A percentile compares a stretch with the other conserved stretches of the same genome.
Evolutionary conservation across 37 sponge, comb jelly and placozoan genomes (phyloP).

Genomic region (Spongilla lacustris): DNA sequence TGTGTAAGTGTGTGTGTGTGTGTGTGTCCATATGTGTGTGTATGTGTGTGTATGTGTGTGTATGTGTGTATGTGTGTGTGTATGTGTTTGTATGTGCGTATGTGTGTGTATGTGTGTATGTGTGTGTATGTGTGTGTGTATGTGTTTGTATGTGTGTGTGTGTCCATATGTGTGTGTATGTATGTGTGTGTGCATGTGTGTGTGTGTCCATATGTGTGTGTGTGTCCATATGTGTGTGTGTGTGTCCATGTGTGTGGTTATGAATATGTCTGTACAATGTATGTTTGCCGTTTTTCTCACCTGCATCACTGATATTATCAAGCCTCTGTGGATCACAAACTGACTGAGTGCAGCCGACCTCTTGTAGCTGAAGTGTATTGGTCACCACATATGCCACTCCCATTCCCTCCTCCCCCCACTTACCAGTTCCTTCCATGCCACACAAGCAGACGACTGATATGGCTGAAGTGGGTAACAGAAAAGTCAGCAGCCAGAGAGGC

Average conservation of each 20-base stretch:
- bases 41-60: too few species aligned
- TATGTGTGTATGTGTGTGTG: neutral
- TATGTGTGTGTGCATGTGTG: too few species aligned
- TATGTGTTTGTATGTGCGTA: neutral
- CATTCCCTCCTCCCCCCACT: conserved; percentile 4
- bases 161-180: neutral
- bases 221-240: neutral
- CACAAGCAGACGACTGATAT: conserved; percentile 84
- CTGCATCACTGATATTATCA: conserved; percentile 98
- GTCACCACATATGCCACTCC: neutral
- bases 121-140: too few species aligned
- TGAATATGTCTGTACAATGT: neutral
- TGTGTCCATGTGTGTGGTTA: neutral
- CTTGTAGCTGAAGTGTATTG: conserved; percentile 75
- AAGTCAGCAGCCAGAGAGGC: conserved; percentile 96
- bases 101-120: neutral
- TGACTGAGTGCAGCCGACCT: conserved; percentile 91
- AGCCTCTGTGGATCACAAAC: conserved; percentile 96
- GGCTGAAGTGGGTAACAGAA: conserved; percentile 89
- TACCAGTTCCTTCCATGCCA: conserved; percentile 98
- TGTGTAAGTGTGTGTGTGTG: neutral
- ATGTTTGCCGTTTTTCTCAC: too few species aligned
- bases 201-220: neutral
- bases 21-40: too few species aligned
- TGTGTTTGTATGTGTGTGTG: too few species aligned